Evolutionary conservation across 2,797 vertebrate species (phyloP), one percentile per base, ranked within the genome.

Genomic region (Triplophysa bombifrons): DNA sequence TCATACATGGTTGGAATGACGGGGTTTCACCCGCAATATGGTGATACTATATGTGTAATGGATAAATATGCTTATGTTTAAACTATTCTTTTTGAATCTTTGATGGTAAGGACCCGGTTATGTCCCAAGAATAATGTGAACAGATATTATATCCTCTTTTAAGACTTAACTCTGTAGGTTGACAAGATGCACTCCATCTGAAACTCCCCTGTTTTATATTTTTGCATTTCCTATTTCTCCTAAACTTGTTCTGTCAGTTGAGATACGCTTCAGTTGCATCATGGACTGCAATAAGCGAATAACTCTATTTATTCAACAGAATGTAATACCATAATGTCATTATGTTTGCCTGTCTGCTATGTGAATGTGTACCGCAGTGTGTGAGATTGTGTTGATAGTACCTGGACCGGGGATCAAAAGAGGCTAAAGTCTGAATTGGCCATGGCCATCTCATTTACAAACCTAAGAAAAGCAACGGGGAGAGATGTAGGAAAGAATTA

Each of bases 371-470:
- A 53, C 4, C 13, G 20, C 30, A 38, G 34, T 64, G 61, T 63
- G 46, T 48, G 13, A 48, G 46, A 48, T 48, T 48, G 12, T 48
- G 1, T 38, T 20, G 0, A 38, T 20, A 38, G 10, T 3, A 48
- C n/a, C 20, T 13, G 13, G 25, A 34, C 53, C 41, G 69, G 41
- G 72, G 50, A 3, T 91, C 87, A 95, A 76, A 92, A 93, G 14
- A 91, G 83, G 82, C 82, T 88, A 87, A 93, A 94, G 46, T 83
- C 84, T n/a, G 68, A 87, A 85, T 93, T 83, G 1, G 51, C 87
- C 85, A 85, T 55, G 76, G 85, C 82, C 87, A 90, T 92, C 71
- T 93, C 87, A 41, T 92, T 81, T 83, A 91, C 90, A 87, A 93
- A 94, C 88, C 95, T 95, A 88, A 60, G 50, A 44, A 27, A 27